Conservation (phyloP, 2,797 vertebrate species). For the Acridotheres tristis region DNA sequence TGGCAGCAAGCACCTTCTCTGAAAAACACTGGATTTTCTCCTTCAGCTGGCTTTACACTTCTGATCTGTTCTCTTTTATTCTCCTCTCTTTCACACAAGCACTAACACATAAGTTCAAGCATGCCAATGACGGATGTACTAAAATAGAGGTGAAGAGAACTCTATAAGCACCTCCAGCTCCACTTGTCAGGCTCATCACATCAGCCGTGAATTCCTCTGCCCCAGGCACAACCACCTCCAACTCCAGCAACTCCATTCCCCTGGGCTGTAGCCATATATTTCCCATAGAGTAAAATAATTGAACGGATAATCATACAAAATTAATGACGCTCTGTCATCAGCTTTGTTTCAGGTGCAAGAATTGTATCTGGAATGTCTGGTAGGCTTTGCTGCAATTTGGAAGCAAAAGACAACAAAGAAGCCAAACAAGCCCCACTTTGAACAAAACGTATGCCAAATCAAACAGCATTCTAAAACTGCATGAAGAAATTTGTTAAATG, state of each 20-base stretch:
- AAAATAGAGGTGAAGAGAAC: constrained; percentile 37
- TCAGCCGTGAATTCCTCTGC: background rate
- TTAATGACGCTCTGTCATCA: background rate
- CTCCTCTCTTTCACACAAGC: background rate
- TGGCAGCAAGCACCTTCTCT: background rate
- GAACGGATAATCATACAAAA: background rate
- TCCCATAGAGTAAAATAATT: background rate
- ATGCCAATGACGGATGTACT: background rate
- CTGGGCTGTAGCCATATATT: background rate
- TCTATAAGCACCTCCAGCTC: constrained; percentile 4
- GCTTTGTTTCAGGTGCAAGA: constrained; percentile 20
- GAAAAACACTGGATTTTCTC: background rate
- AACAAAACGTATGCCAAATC: background rate
- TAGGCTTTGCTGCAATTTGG: background rate
- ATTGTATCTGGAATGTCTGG: background rate
- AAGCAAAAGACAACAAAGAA: background rate
- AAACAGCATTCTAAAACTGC: background rate
- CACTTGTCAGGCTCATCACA: background rate
- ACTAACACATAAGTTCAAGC: background rate
- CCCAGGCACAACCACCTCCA: background rate
- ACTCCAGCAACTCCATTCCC: background rate
- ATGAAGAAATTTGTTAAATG: background rate
- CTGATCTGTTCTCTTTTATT: background rate
- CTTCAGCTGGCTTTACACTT: background rate
- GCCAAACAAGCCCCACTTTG: background rate